Evolutionary conservation across 1,140 invertebrate genomes (phyloP).

Genomic region (Drosophila simulans): DNA sequence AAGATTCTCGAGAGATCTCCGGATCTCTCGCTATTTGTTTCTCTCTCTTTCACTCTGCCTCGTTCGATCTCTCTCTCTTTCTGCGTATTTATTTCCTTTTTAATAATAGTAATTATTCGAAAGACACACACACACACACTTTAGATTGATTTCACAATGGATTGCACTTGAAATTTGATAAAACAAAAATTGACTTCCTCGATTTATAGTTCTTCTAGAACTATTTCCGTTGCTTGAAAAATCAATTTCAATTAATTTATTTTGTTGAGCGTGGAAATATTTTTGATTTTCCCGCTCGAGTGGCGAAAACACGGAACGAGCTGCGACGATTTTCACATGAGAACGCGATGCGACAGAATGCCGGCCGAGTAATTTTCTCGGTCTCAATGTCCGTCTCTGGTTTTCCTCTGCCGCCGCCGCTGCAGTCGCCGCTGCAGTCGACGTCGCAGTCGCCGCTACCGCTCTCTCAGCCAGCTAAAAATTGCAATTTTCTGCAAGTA

Average conservation of each 20-base stretch:
- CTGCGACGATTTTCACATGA: slow-evolving; percentile 71
- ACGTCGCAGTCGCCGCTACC: slow-evolving; percentile 3
- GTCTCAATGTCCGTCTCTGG: slow-evolving; percentile 54
- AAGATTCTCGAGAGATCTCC: slow-evolving; percentile 23
- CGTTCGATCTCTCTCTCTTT: slow-evolving; percentile 20
- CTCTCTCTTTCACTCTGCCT: background rate
- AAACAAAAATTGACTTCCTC: slow-evolving; percentile 9
- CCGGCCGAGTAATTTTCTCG: slow-evolving; percentile 60
- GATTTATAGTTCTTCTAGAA: slow-evolving; percentile 33
- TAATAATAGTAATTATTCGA: slow-evolving; percentile 10
- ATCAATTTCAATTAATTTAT: slow-evolving; percentile 28
- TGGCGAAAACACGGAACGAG: slow-evolving; percentile 36
- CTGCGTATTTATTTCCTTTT: slow-evolving; percentile 11
- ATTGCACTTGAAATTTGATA: slow-evolving; percentile 42
- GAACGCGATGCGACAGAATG: slow-evolving; percentile 81
- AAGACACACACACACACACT: slow-evolving; percentile 24
- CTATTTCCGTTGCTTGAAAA: slow-evolving; percentile 8
- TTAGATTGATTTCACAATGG: slow-evolving; percentile 51
- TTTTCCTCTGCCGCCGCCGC: slow-evolving; percentile 31
- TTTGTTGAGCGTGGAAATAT: slow-evolving; percentile 8
- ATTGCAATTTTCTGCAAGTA: slow-evolving; percentile 69
- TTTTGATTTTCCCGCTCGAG: slow-evolving; percentile 43
- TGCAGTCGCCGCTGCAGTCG: slow-evolving; percentile 26
- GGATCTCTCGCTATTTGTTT: slow-evolving; percentile 12
- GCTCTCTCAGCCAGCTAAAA: slow-evolving; percentile 31